Conservation (phyloP, 2,888 invertebrate genomes). For the Meganola albula region DNA sequence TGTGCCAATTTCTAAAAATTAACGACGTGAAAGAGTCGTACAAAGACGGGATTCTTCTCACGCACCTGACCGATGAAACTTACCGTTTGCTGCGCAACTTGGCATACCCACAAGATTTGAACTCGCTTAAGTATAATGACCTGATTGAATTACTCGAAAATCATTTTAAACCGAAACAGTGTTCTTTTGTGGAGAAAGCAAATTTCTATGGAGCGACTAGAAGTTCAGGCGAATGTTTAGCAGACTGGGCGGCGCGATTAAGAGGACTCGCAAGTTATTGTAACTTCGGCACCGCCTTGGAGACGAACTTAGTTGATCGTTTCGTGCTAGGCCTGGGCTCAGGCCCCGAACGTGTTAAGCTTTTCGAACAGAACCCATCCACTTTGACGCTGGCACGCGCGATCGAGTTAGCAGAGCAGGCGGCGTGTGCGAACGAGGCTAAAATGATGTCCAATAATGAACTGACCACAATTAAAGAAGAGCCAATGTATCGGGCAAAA, state of each 20-base stretch:
- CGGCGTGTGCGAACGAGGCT: neutral
- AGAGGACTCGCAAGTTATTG: constrained; percentile 9
- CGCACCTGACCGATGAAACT: neutral
- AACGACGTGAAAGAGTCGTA: neutral
- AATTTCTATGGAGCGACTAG: neutral
- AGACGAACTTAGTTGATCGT: constrained; percentile 14
- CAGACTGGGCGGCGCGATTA: constrained; percentile 2
- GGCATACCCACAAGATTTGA: neutral
- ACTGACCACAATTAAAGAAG: neutral
- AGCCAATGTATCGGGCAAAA: neutral
- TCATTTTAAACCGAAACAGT: neutral
- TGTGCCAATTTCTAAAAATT: neutral
- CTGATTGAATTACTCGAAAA: neutral
- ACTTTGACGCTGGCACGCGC: neutral
- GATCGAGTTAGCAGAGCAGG: neutral
- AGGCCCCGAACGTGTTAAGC: neutral
- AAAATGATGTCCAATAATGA: neutral
- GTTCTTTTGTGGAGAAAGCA: constrained; percentile 1
- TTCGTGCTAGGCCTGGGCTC: neutral
- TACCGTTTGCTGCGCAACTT: neutral
- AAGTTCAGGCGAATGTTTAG: neutral
- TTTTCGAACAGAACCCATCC: neutral
- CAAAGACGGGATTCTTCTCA: neutral
- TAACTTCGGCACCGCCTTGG: constrained; percentile 17
- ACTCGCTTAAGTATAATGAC: neutral